Evolutionary conservation across 2,888 invertebrate species (phyloP), one percentile per base, ranked within the genome.

Genomic region (Lingula anatina): DNA sequence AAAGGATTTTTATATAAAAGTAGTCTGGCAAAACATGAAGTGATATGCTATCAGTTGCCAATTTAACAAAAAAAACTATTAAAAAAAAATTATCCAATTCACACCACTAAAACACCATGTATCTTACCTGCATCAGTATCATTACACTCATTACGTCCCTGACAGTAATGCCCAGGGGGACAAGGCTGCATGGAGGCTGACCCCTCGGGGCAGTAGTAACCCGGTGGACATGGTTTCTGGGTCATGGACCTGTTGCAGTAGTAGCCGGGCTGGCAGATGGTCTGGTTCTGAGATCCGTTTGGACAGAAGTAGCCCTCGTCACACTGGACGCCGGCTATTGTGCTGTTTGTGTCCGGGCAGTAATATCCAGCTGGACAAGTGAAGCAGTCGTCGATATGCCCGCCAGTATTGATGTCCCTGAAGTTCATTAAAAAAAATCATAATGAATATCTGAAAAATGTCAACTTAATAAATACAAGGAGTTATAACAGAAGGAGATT

Each of bases 211-310:
- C 74, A 74, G 51, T 69, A 74, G 54, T 61, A 70, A 1, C 69
- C 73, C 7, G 65, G 65, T 15, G 71, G 71, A 51, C 74, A 74
- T 0, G 66, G 64, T 5, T 61, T 49, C 54, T 70, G 63, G 1
- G 63, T 61, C 64, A 61, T 66, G 0, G 71, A 62, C 55, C 61
- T 63, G 55, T 67, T 68, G 47, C 74, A 74, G 55, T 71, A 74
- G 51, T 72, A 73, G 20, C 74, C 68, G 46, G 70, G 66, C 51
- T 65, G 67, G 54, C 73, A 73, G 46, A 64, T 55, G n/a, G 66
- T 63, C 45, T 68, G 60, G 31, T 64, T 59, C 46, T 59, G 57
- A 4, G 70, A 64, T 1, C 72, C 71, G 5, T 54, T 56, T 4
- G 70, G 70, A 50, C 74, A 74, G 50, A 64, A 68, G 47, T 65